These are phyloP conservation scores for Sander vitreus DNA, from an alignment of 2,113 vertebrate species.

Conservation along the genomic window DNA sequence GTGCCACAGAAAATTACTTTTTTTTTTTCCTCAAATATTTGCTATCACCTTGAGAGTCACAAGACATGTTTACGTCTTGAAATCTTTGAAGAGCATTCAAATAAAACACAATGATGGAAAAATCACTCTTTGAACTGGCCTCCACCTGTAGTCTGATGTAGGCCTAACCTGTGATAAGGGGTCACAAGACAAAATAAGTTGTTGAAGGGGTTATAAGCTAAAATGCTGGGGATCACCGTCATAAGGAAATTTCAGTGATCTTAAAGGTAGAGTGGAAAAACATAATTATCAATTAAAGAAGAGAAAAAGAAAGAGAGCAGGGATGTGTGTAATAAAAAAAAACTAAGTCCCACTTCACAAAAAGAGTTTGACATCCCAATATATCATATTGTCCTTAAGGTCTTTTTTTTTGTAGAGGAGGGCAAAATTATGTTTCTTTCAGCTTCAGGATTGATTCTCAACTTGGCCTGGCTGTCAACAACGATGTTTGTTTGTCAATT, in stretches of 20 bases:
- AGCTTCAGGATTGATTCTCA: neutral
- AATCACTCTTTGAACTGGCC: neutral
- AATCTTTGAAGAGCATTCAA: neutral
- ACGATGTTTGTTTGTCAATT: neutral
- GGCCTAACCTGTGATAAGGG: neutral
- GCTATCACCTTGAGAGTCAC: neutral
- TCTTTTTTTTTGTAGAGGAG: no score
- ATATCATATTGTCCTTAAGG: neutral
- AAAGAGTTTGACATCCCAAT: neutral
- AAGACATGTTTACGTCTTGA: neutral
- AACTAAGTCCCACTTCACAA: no score
- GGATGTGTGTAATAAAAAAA: no score
- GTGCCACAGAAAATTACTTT: neutral
- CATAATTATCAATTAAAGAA: neutral
- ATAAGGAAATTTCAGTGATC: neutral
- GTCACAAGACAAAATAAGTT: neutral
- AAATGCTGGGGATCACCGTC: neutral
- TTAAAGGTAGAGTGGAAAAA: neutral
- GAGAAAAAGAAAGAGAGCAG: neutral
- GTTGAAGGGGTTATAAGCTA: no score
- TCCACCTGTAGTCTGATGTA: neutral
- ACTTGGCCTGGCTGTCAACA: neutral
- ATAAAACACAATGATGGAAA: neutral
- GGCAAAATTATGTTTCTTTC: neutral
- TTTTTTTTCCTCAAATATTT: neutral